These are phyloP conservation scores for Sesia bembeciformis DNA, from an alignment of 2,888 invertebrate species.

Conservation along the genomic window DNA sequence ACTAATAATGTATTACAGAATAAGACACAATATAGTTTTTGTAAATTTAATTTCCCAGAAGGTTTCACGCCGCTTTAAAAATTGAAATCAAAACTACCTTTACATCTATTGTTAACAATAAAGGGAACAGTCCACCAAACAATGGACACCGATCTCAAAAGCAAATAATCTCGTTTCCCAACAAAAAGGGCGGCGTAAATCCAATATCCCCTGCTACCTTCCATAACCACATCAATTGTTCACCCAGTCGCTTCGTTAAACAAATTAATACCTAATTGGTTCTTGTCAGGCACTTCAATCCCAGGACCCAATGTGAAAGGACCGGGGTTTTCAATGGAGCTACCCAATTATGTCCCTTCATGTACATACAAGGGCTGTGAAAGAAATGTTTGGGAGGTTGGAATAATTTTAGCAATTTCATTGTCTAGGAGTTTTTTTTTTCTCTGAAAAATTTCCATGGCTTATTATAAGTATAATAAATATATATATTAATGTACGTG, in stretches of 20 bases:
- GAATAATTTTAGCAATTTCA: conserved; percentile 19
- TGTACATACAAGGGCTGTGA: conserved; percentile 13
- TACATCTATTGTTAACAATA: too few relatives aligned
- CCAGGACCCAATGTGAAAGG: conserved; percentile 9
- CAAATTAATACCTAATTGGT: conserved; percentile 42
- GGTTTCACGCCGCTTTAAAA: too few relatives aligned
- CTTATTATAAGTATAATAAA: too few relatives aligned
- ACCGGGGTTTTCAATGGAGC: conserved; percentile 12
- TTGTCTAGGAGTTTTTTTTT: too few relatives aligned
- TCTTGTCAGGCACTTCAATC: conserved; percentile 2
- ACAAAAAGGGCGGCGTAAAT: neutral
- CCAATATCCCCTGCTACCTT: neutral
- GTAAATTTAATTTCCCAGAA: too few relatives aligned
- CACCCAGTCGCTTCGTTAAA: conserved; percentile 28
- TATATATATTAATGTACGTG: too few relatives aligned
- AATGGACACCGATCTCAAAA: neutral
- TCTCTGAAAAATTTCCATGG: too few relatives aligned
- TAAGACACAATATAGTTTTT: too few relatives aligned
- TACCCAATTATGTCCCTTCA: conserved; percentile 23
- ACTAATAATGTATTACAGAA: too few relatives aligned
- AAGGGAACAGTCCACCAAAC: too few relatives aligned
- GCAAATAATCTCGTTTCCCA: neutral
- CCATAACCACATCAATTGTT: conserved; percentile 34
- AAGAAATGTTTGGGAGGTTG: conserved; percentile 21
- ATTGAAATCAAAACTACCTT: too few relatives aligned